Percentiles rank a stretch among this genome's conserved stretches.
These are phyloP conservation scores for Cololabis saira DNA, from an alignment of 2,113 vertebrate genomes.

Conservation along the genomic window DNA sequence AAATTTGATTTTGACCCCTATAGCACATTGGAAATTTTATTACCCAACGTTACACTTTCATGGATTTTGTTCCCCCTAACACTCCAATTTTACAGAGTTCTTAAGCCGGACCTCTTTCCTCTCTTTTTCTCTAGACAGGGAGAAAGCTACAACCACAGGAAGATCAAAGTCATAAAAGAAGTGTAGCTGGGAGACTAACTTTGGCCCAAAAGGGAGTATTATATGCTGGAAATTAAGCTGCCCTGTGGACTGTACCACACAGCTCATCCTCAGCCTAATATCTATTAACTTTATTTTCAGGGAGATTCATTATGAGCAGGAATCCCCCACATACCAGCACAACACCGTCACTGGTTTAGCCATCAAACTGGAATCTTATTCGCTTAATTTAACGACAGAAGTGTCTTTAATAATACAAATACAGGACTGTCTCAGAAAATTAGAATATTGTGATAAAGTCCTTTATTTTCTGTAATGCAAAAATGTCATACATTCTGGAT, in stretches of 20 bases:
- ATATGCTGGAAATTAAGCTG: constrained; percentile 50
- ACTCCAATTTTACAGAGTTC: background rate
- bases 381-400: constrained; percentile 7
- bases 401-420: constrained; percentile 19
- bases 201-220: constrained; percentile 37
- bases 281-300: constrained; percentile 21
- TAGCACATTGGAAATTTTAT: background rate
- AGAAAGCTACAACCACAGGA: constrained; percentile 16
- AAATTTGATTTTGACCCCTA: background rate
- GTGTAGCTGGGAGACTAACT: constrained; percentile 24
- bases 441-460: too few species aligned
- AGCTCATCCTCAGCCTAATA: constrained; percentile 19
- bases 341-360: background rate
- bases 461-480: too few species aligned
- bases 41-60: background rate
- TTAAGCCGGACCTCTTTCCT: background rate
- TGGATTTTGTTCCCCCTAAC: background rate
- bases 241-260: constrained; percentile 31
- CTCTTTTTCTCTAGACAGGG: background rate
- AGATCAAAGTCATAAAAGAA: constrained; percentile 45
- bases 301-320: constrained; percentile 28
- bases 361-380: background rate
- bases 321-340: constrained; percentile 2
- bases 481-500: too few species aligned
- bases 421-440: too few species aligned